These are phyloP conservation scores for Micronycteris hirsuta DNA, from an alignment of 2,113 vertebrate genomes.

Conservation along the genomic window DNA sequence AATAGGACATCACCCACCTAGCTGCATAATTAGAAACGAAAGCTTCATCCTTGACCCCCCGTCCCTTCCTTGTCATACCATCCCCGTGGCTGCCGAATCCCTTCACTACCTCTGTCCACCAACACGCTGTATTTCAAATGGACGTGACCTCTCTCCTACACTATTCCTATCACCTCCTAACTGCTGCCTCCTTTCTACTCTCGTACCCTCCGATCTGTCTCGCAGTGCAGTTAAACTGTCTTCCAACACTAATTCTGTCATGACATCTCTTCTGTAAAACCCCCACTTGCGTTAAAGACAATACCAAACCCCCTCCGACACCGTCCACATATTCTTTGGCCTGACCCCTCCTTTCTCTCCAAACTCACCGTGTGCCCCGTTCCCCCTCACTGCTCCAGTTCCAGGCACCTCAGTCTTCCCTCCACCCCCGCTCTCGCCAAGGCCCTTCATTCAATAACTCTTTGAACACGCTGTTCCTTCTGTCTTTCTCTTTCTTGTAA, in stretches of 20 bases:
- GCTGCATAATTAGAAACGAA: not conserved
- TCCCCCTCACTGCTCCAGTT: not conserved
- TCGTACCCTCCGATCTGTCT: not conserved
- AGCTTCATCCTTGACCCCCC: not conserved
- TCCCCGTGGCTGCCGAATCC: not conserved
- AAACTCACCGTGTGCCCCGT: not conserved
- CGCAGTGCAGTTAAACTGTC: not conserved
- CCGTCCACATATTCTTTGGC: not conserved
- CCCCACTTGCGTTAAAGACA: not conserved
- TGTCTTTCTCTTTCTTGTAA: not conserved
- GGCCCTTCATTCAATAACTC: not conserved
- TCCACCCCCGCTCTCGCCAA: not conserved
- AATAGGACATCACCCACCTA: not conserved
- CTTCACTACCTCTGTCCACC: not conserved
- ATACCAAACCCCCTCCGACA: not conserved
- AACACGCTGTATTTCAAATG: not conserved
- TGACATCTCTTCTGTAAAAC: not conserved
- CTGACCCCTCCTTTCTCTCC: not conserved
- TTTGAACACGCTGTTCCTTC: not conserved
- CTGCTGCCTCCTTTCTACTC: not conserved
- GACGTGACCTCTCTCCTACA: not conserved
- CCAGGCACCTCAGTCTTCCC: not conserved
- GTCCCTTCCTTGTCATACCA: not conserved
- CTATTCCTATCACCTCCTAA: not conserved
- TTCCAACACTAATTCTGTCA: not conserved